Evolutionary conservation across 2,797 vertebrate species (phyloP).

Genomic region (Cirrhinus mrigala): DNA sequence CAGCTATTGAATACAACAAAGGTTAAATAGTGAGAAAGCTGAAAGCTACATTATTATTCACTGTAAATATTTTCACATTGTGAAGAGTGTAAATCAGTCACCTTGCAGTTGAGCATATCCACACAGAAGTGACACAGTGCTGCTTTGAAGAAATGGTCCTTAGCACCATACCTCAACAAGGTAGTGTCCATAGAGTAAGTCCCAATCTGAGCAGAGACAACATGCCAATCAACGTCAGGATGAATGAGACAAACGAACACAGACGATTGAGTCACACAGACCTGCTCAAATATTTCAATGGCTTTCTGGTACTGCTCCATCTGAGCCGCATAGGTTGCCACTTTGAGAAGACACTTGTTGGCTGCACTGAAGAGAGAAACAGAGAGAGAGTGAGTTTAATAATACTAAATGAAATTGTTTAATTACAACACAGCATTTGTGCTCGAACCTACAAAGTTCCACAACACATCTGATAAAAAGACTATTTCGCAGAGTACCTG

Average conservation of each 20-base stretch:
- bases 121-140: conserved; percentile 86
- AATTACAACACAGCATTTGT: not conserved
- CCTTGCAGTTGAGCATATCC: conserved; percentile 85
- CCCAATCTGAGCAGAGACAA: conserved; percentile 73
- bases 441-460: not conserved
- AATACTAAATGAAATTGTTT: not conserved
- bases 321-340: conserved; percentile 80
- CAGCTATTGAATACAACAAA: conserved; percentile 68
- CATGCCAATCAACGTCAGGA: not conserved
- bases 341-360: conserved; percentile 86
- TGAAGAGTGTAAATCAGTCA: conserved; percentile 51
- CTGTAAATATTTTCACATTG: not conserved
- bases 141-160: conserved; percentile 86
- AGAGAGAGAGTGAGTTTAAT: not conserved
- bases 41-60: not conserved
- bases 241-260: not conserved
- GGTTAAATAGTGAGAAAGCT: conserved; percentile 5
- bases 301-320: conserved; percentile 86
- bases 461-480: not conserved
- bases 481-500: conserved; percentile 73
- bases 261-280: conserved; percentile 47
- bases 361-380: conserved; percentile 62
- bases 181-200: conserved; percentile 84
- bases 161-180: conserved; percentile 83
- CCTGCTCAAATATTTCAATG: conserved; percentile 84